Evolutionary conservation across 2,797 vertebrate species (phyloP), one percentile per base, ranked within the genome.

Genomic region (Tragelaphus oryx): DNA sequence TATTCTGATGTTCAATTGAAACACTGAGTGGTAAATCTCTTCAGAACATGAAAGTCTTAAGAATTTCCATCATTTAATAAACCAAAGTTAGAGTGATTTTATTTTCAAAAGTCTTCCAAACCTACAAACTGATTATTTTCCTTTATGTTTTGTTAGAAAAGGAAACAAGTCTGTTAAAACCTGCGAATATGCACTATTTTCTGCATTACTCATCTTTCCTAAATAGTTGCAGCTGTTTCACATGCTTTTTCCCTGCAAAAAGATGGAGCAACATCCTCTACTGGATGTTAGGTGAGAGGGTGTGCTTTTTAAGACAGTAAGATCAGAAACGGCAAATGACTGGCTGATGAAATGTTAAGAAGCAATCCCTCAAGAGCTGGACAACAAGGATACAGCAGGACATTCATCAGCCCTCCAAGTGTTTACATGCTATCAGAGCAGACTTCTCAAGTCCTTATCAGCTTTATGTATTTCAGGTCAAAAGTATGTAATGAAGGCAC

Each of bases 161-260:
- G n/a, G 91, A 94, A 96, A 84, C 14, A 76, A 89, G 62, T 60
- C 57, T 89, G 71, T 96, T 91, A 91, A 97, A 96, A 97, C 79
- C 87, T 95, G 81, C 20, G 80, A 87, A 94, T 65, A 94, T 62
- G 84, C 60, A 92, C 92, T 87, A 50, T 85, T 96, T 95, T 95
- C 92, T 96, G 60, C 50, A 89, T 96, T 93, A 93, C 93, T 94
- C 91, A 95, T 83, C 82, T 86, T 89, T 92, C 79, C 83, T 94
- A 95, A 97, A 89, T 86, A 95, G 80, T 75, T 95, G 78, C 86
- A 96, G 91, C 80, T 97, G 90, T 82, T 94, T 87, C 1, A 3
- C 59, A 84, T 48, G 50, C 57, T 96, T 88, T 62, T 57, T 89
- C 57, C 81, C 80, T 87, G 46, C 50, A 87, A 86, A 96, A 87